Evolutionary conservation across 2,888 invertebrate genomes (phyloP).

Genomic region (Embidobia sp.): DNA sequence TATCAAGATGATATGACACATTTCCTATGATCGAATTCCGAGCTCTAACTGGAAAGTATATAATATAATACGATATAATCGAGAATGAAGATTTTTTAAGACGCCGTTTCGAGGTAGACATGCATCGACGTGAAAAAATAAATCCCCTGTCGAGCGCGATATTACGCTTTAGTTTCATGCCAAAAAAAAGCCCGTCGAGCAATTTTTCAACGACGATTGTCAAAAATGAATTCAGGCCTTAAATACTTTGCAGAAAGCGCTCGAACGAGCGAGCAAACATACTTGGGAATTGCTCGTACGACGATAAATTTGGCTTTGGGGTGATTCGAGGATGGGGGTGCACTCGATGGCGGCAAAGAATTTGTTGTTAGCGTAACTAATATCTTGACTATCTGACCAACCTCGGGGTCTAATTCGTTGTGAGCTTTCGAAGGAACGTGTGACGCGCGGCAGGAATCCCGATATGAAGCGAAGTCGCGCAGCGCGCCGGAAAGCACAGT

Average conservation of each 20-base stretch:
- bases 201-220: too few species aligned
- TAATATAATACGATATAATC: background rate
- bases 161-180: too few species aligned
- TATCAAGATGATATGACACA: constrained; percentile 15
- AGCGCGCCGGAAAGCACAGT: background rate
- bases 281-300: constrained; percentile 21
- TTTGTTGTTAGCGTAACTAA: constrained; percentile 61
- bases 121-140: too few species aligned
- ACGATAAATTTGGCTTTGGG: constrained; percentile 35
- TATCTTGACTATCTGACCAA: constrained; percentile 45
- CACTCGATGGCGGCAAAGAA: constrained; percentile 40
- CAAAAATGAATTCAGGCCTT: too few species aligned
- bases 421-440: constrained; percentile 43
- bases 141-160: too few species aligned
- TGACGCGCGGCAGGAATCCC: constrained; percentile 47
- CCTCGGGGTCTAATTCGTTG: constrained; percentile 41
- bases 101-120: too few species aligned
- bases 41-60: background rate
- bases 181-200: too few species aligned
- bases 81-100: too few species aligned
- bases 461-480: constrained; percentile 42
- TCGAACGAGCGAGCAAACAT: constrained; percentile 43
- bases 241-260: constrained; percentile 35
- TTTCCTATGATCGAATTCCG: constrained; percentile 10
- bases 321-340: too few species aligned